phyloP scores from a whole-genome alignment of 2,797 vertebrate species.

The Astyanax mexicanus region DNA sequence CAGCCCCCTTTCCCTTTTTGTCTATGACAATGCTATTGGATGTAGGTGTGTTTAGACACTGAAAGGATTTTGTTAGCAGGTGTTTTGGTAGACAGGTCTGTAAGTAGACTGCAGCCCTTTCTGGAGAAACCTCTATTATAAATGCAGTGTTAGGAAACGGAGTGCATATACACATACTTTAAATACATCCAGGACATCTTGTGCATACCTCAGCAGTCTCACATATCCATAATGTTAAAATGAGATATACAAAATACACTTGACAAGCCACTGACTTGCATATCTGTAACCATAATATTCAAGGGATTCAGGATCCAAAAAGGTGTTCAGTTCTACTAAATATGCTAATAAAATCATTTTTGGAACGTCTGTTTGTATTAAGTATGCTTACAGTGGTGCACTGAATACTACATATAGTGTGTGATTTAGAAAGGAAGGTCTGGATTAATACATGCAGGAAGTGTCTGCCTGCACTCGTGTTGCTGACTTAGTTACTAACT shows the following conservation, averaged over 20 bases:
- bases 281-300: constrained; percentile 26
- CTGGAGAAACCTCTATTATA: background rate
- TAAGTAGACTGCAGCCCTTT: constrained; percentile 3
- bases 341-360: constrained; percentile 48
- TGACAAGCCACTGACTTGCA: constrained; percentile 6
- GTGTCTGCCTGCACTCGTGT: too few relatives aligned
- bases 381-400: background rate
- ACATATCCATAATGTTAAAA: constrained; percentile 18
- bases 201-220: constrained; percentile 4
- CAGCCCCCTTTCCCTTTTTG: constrained; percentile 10
- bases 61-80: constrained; percentile 14
- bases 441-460: too few relatives aligned
- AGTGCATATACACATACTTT: constrained; percentile 8
- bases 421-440: background rate
- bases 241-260: constrained; percentile 2
- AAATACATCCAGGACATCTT: constrained; percentile 2
- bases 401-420: background rate
- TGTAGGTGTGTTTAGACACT: constrained; percentile 31
- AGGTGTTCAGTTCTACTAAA: constrained; percentile 18
- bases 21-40: constrained; percentile 13
- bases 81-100: constrained; percentile 3
- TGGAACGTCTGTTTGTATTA: constrained; percentile 34
- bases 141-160: constrained; percentile 8
- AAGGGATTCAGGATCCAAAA: background rate
- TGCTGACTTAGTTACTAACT: too few relatives aligned